Conservation (phyloP, 2,797 vertebrate species). For the Tokudaia tokunoshimensis region DNA sequence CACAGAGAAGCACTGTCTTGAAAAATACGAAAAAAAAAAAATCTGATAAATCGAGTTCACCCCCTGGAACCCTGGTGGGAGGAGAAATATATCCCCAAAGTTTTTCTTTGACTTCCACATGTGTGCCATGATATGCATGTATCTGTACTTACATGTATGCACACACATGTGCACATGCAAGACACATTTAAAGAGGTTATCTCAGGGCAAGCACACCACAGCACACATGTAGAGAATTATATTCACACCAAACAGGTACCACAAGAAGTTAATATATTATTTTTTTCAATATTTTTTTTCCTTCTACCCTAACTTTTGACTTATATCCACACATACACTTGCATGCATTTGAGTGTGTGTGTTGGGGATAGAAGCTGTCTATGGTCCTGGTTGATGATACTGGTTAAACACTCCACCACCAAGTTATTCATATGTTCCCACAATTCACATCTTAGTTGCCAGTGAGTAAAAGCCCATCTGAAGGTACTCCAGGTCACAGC, state of each 20-base stretch:
- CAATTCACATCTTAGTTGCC: conserved; percentile 19
- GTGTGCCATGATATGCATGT: too few species aligned
- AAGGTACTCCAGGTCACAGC: conserved; percentile 22
- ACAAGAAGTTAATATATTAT: background rate
- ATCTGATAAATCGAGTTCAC: background rate
- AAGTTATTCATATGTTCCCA: background rate
- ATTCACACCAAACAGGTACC: background rate
- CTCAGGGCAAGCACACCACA: background rate
- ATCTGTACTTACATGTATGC: background rate
- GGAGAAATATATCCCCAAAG: background rate
- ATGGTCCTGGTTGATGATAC: too few species aligned
- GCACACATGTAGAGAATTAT: background rate
- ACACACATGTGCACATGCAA: background rate
- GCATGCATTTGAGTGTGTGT: background rate
- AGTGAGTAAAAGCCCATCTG: conserved; percentile 42
- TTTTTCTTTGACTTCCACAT: background rate
- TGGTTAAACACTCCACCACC: background rate
- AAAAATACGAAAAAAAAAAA: background rate
- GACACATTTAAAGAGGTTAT: conserved; percentile 22
- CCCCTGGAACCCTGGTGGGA: background rate
- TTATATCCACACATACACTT: background rate
- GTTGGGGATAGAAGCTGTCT: background rate
- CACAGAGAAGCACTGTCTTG: too few species aligned
- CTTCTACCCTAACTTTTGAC: background rate
- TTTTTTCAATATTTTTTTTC: background rate